Base-by-base conservation (phyloP, 2,888 invertebrate species). In the Horisme vitalbata region DNA sequence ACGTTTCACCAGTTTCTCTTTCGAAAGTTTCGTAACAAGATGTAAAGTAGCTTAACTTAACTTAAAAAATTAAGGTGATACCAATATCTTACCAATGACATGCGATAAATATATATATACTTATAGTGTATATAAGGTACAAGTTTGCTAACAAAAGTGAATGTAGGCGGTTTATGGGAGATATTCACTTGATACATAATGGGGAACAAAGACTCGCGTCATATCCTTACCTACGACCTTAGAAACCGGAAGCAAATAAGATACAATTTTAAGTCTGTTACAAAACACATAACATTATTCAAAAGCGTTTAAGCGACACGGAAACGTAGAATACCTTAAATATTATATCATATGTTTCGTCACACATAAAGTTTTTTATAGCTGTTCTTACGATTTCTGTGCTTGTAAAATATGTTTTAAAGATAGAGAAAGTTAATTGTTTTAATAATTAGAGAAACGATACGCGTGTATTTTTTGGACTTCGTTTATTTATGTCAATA, bases 81-180 rank as follows among this genome's bases (percentile, higher is more conserved):
- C 15, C 24, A 31, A 49, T 45, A 38, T 45, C 48, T 56, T 53
- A 63, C 41, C 46, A 48, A 49, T 27, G 64, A 55, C 47, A 53
- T 48, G 34, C 43, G 39, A 28, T 64, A 54, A 58, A 61, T 68
- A 63, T 38, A 45, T 34, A n/a, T n/a, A n/a, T n/a, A n/a, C n/a
- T n/a, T n/a, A n/a, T n/a, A n/a, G n/a, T n/a, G n/a, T n/a, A n/a
- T n/a, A n/a, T 14, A 24, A 30, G 23, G 24, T 30, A 41, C 41
- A 33, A 44, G 39, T 37, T 47, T 26, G 45, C 32, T 79, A 81
- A 80, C 75, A 86, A 83, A 88, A 86, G 85, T 84, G 84, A 87
- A 85, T 81, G 87, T 85, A 77, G 80, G 81, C 61, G 76, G 63
- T 58, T 59, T 65, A 67, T 73, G 66, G 65, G 71, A 75, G 70